Evolutionary conservation across 2,797 vertebrate species (phyloP), one percentile per base, ranked within the genome.

Genomic region (Brachyalestes nurse): DNA sequence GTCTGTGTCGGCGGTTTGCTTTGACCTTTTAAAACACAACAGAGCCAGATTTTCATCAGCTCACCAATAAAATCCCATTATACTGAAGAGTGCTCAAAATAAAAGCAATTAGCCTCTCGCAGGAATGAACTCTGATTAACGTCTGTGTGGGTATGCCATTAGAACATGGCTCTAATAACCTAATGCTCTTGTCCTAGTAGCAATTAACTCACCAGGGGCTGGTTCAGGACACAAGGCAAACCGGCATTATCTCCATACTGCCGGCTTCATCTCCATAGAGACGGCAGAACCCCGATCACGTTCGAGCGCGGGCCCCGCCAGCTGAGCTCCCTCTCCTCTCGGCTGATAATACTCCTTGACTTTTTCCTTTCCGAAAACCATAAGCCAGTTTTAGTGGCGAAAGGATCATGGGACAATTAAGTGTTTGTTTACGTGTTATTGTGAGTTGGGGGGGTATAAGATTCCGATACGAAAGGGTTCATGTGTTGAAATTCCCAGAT

Each of bases 351-450:
- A 84, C 80, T 79, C 77, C 77, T 75, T 83, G 87, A 89, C 83
- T 86, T 90, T 90, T 75, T 28, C 72, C 72, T 86, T 83, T 76
- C 76, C 80, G 80, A 84, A 75, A 79, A 82, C 84, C 86, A 85
- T 90, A 90, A 89, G 90, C 88, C 77, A 88, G 87, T 87, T 86
- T 83, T 88, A 88, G 88, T 86, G 84, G 86, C 42, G 80, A 87
- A 88, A 75, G 81, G 86, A 90, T 91, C 90, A 84, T 66, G 58
- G 79, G 77, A 82, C 87, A 88, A 92, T 93, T 88, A 91, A 91
- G 88, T 89, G 87, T 89, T 91, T 93, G 88, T 91, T 91, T 55
- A 10, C 12, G 49, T 51, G 49, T 51, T 51, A 14, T 17, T 57
- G n/a, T 21, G 57, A 0, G 5, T 7, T 19, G 55, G 12, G 21